These are phyloP conservation scores for Dipodomys spectabilis DNA, from an alignment of 2,113 vertebrate species.

Conservation along the genomic window DNA sequence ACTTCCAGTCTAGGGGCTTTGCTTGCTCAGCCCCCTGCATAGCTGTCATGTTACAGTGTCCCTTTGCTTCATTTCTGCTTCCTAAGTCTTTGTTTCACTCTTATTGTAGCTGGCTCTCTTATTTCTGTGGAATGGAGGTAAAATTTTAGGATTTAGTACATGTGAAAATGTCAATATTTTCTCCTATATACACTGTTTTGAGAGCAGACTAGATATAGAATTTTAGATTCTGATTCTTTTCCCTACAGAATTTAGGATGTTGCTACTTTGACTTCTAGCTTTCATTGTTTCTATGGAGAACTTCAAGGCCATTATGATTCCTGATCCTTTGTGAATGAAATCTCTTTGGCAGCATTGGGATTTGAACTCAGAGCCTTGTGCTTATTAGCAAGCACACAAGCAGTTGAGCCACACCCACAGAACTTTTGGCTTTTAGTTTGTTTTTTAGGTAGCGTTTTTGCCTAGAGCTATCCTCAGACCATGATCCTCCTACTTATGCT, in stretches of 20 bases:
- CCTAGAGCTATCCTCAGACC: too few species aligned
- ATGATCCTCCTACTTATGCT: too few species aligned
- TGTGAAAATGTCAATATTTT: constrained; percentile 11
- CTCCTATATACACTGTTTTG: not conserved
- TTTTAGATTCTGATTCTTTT: not conserved
- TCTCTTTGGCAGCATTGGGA: too few species aligned
- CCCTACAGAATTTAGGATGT: not conserved
- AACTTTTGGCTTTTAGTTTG: not conserved
- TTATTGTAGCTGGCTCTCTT: not conserved
- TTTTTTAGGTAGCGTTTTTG: not conserved
- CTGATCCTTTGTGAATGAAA: not conserved
- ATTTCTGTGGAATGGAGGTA: not conserved
- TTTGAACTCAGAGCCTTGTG: too few species aligned
- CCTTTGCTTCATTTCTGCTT: not conserved
- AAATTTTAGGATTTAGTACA: not conserved
- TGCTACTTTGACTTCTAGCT: not conserved
- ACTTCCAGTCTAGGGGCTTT: not conserved
- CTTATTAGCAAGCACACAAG: too few species aligned
- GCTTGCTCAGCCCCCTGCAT: not conserved
- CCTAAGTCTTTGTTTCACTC: not conserved
- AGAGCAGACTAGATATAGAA: not conserved
- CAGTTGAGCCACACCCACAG: too few species aligned
- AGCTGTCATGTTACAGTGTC: not conserved
- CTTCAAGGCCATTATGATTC: not conserved
- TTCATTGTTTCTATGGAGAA: not conserved